These are phyloP conservation scores for Acanthosepion pharaonis DNA, from an alignment of 2,888 invertebrate species.

Conservation along the genomic window DNA sequence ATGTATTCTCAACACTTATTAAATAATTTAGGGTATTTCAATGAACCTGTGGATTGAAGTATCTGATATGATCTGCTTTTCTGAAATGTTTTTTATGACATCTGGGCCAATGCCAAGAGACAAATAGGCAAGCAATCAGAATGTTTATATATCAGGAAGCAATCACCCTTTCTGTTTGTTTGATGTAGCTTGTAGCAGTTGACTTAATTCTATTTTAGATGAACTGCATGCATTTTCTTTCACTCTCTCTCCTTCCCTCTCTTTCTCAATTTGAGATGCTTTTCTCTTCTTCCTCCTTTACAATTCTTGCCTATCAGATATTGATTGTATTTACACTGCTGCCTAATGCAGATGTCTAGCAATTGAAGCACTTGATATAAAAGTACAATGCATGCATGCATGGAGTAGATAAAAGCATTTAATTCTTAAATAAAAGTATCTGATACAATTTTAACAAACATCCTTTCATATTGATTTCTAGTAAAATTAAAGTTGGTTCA, in stretches of 20 bases:
- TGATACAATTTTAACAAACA: not conserved
- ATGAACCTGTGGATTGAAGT: too few relatives aligned
- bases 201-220: too few relatives aligned
- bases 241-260: not conserved
- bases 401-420: not conserved
- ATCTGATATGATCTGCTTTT: too few relatives aligned
- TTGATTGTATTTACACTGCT: constrained; percentile 6
- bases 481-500: not conserved
- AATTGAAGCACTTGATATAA: not conserved
- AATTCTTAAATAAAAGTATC: not conserved
- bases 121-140: too few relatives aligned
- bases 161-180: too few relatives aligned
- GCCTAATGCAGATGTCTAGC: not conserved
- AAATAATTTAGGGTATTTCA: too few relatives aligned
- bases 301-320: not conserved
- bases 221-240: too few relatives aligned
- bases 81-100: too few relatives aligned
- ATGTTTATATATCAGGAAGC: too few relatives aligned
- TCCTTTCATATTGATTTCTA: not conserved
- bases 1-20: too few relatives aligned
- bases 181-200: too few relatives aligned
- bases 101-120: too few relatives aligned
- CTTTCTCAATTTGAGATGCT: not conserved
- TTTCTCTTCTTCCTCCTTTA: not conserved
- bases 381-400: not conserved